phyloP scores from a whole-genome alignment of 2,888 invertebrate genomes.

The Atethmia centrago region DNA sequence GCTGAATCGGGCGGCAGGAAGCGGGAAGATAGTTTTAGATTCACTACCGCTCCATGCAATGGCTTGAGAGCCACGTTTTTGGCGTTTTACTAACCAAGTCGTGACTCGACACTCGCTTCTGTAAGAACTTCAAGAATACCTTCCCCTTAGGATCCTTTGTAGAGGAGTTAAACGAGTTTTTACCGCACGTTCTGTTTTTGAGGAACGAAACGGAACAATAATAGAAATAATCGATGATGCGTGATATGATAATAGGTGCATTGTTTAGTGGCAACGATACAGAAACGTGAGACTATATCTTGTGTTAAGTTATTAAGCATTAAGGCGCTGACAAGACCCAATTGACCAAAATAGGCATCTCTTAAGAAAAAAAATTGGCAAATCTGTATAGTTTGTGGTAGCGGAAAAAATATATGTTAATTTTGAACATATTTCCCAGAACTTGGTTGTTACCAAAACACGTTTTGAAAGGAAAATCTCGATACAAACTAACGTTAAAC shows the following conservation, averaged over 20 bases:
- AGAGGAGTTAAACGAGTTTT: conserved; percentile 47
- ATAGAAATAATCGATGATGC: conserved; percentile 54
- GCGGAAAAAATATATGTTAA: too few relatives aligned
- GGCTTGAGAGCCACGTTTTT: conserved; percentile 33
- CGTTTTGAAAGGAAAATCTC: too few relatives aligned
- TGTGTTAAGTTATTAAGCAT: too few relatives aligned
- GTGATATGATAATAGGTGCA: conserved; percentile 50
- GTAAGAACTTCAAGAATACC: conserved; percentile 36
- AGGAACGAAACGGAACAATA: conserved; percentile 48
- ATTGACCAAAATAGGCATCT: too few relatives aligned
- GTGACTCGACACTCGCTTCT: conserved; percentile 50
- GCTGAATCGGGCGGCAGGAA: conserved; percentile 28
- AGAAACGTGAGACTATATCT: conserved; percentile 38
- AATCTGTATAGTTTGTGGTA: too few relatives aligned
- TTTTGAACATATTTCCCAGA: too few relatives aligned
- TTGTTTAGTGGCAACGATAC: conserved; percentile 46
- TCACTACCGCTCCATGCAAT: conserved; percentile 21
- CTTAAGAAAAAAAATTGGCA: too few relatives aligned
- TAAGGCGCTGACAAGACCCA: too few relatives aligned
- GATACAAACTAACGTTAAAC: too few relatives aligned
- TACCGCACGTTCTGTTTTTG: conserved; percentile 45
- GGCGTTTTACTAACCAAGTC: conserved; percentile 54
- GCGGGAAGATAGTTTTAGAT: conserved; percentile 38
- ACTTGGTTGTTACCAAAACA: too few relatives aligned
- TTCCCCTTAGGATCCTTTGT: conserved; percentile 25